Evolutionary conservation across 2,888 invertebrate genomes (phyloP), one percentile per base, ranked within the genome.

Genomic region (Synergus laeviventris): DNA sequence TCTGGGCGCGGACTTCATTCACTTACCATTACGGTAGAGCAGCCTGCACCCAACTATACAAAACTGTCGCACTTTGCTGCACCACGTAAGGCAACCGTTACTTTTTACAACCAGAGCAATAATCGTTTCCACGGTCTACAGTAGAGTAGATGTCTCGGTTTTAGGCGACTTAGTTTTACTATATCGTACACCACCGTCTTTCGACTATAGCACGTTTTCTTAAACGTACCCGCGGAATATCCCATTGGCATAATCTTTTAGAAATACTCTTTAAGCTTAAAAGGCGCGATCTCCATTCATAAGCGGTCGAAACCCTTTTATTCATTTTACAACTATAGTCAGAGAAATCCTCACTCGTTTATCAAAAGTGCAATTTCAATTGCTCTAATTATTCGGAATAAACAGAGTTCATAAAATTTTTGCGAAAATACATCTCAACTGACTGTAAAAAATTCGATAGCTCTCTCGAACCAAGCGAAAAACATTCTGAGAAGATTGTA

Each of bases 41-140:
- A 73, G 76, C 61, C 74, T 56, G 80, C 76, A 79, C 82, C 80
- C 80, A 81, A 80, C 82, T 84, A 70, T 31, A 84, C 86, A 82
- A 87, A 87, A 87, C 85, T 86, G 87, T 87, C 87, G 83, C 86
- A 84, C 81, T 87, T 86, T 83, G 77, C 81, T 81, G 80, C 77
- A 76, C 78, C 83, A 66, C 79, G 84, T 83, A 86, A 85, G 87
- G 85, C 85, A 87, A 87, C 84, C 85, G 86, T 87, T 87, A 85
- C 81, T 84, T 87, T 87, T 87, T 87, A 87, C 87, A 86, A 82
- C 86, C 81, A 76, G 81, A 75, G 86, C 84, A 87, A 87, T 87
- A 87, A 87, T 87, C 87, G 87, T 87, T 87, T 82, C 82, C 81
- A 83, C 81, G 80, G 83, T 86, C 85, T 84, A 85, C 78, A 81